Evolutionary conservation across 2,797 vertebrate species (phyloP).

Genomic region (Oryzias dopingdopingensis): DNA sequence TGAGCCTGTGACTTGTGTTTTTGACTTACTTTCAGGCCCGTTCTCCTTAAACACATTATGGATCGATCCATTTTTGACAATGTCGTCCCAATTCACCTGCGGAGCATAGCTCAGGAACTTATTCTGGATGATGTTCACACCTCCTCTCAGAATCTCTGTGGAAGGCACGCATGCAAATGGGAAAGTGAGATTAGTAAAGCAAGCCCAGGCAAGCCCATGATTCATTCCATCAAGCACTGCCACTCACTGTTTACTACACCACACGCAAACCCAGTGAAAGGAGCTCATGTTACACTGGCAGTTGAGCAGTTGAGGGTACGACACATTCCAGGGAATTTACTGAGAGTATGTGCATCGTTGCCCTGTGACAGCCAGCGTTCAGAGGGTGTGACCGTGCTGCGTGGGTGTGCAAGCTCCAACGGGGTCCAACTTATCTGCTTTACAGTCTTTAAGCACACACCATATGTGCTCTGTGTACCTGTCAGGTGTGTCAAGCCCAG

Average conservation of each 20-base stretch:
- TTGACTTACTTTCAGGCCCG: constrained; percentile 71
- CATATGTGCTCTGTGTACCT: constrained; percentile 68
- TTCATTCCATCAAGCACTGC: constrained; percentile 30
- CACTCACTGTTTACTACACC: constrained; percentile 48
- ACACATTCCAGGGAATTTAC: constrained; percentile 57
- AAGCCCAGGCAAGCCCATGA: constrained; percentile 50
- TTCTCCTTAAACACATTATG: constrained; percentile 78
- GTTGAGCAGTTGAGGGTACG: constrained; percentile 45
- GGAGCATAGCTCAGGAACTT: constrained; percentile 85
- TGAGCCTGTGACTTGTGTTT: not conserved
- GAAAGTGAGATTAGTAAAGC: constrained; percentile 32
- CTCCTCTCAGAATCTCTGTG: constrained; percentile 91
- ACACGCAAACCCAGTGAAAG: constrained; percentile 9
- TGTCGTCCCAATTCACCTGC: constrained; percentile 89
- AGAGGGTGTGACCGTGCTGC: constrained; percentile 48
- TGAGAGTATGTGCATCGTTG: constrained; percentile 1
- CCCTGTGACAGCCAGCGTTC: constrained; percentile 12
- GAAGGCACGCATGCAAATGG: constrained; percentile 44
- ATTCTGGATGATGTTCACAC: constrained; percentile 87
- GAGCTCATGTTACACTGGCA: constrained; percentile 54
- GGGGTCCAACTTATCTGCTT: constrained; percentile 28
- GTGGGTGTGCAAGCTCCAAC: constrained; percentile 54
- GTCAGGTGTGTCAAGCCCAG: constrained; percentile 93
- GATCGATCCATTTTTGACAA: constrained; percentile 79
- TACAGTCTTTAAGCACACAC: constrained; percentile 16